Base-by-base conservation (phyloP, 1,140 invertebrate genomes). In the Trachymyrmex cornetzi region DNA sequence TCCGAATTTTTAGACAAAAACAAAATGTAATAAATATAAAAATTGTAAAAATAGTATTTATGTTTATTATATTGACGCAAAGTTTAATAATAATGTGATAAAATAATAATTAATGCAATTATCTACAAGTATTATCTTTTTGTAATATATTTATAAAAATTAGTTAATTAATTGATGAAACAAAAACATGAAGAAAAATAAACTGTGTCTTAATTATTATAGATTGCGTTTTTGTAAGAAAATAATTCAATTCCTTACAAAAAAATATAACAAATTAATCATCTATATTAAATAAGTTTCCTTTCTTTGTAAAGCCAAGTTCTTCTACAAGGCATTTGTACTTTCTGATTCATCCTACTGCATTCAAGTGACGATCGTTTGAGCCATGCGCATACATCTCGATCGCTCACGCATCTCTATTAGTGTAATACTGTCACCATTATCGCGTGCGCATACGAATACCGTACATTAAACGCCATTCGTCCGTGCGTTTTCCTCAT, bases 341-440 rank as follows among this genome's bases (percentile, higher is more conserved):
- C 27, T 55, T 69, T 71, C 61, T 67, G 44, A 67, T 38, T 69
- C 77, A 55, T 55, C 48, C 77, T 69, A 55, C 66, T 69, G 64
- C 48, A 69, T 71, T 71, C 64, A 69, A 34, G n/a, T 50, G 44
- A 71, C 64, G 34, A 81, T 81, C 48, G 66, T 44, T 53, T 53
- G 48, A 69, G 27, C 19, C 63, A 69, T 48, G 27, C 77, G 48
- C 63, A 80, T 80, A 80, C 48, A 80, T 69, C 63, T 61, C 38
- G 44, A 69, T 80, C 77, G 77, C 77, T 81, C 77, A 71, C 77
- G 77, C 77, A 81, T 71, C 77, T 81, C 64, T 69, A 69, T 81
- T 81, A 81, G 71, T 64, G 77, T 69, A 81, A 80, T 67, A 80
- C 64, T 81, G 77, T 79, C 77, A 80, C 63, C 77, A 80, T 80